Base-by-base conservation (phyloP, 2,888 invertebrate species). In the Mesorhabditis spiculigera region DNA sequence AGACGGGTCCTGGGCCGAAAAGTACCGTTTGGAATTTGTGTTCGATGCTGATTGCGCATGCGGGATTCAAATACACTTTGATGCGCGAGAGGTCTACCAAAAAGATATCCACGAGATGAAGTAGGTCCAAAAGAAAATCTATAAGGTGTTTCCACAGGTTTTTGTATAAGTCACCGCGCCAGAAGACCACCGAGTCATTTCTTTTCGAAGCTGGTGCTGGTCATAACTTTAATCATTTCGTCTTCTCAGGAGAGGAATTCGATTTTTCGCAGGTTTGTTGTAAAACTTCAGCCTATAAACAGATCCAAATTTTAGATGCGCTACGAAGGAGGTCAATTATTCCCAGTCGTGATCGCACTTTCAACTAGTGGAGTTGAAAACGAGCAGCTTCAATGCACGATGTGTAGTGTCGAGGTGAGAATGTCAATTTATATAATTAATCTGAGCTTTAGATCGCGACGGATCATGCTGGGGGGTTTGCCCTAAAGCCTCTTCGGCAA, bases 11-110 rank as follows among this genome's bases (percentile, higher is more conserved):
- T 67, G 63, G n/a, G 69, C 83, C n/a, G 70, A 73, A 5, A 82
- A 90, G 66, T 96, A 95, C 86, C 95, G 95, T 86, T 92, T 98
- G 83, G 96, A 97, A 88, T 98, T 98, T 86, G 93, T 92, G 2
- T 96, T 98, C 88, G 98, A 98, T 87, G 92, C 93, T 85, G 98
- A 98, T 87, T 93, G 93, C 4, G 90, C 92, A 82, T 95, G 95
- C 89, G 92, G 93, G 42, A 94, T 98, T 74, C 95, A 94, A 45
- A 90, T 98, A 77, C 93, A 93, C 87, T 96, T 95, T 87, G 94
- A 96, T 87, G 95, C 95, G 85, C 91, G 92, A 3, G 97, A 98
- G 87, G 95, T 90, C 90, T 68, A 92, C 92, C 76, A 77, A n/a
- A 78, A 80, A 66, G 74, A 74, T 50, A 13, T n/a, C 58, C 8